Evolutionary conservation across 1,140 invertebrate species (phyloP).

Genomic region (Oncopeltus fasciatus): DNA sequence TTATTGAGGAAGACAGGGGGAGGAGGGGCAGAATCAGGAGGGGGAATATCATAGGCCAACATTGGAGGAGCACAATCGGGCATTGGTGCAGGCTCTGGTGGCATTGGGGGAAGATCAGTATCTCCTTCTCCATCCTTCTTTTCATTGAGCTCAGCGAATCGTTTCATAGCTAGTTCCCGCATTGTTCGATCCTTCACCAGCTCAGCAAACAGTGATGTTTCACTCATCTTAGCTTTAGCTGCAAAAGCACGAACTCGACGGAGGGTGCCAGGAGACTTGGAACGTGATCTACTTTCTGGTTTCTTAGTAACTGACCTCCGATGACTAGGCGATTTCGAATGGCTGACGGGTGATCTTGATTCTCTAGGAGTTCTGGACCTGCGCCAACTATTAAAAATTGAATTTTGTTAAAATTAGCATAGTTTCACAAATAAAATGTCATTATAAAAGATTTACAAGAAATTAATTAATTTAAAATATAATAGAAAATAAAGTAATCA

Average conservation of each 20-base stretch:
- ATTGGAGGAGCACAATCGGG: not conserved
- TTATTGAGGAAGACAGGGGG: not conserved
- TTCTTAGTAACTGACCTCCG: conserved; percentile 1
- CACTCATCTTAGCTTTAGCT: conserved; percentile 51
- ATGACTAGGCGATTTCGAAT: not conserved
- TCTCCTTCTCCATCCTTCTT: conserved; percentile 32
- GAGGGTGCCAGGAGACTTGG: conserved; percentile 19
- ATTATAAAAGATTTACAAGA: too few species aligned
- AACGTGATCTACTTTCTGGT: conserved; percentile 8
- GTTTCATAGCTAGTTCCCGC: conserved; percentile 53
- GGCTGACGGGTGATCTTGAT: not conserved
- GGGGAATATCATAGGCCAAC: too few species aligned
- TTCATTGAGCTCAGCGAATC: conserved; percentile 47
- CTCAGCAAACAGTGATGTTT: conserved; percentile 75
- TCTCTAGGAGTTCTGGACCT: not conserved
- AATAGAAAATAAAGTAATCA: too few species aligned
- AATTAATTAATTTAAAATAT: too few species aligned
- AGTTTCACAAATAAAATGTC: too few species aligned
- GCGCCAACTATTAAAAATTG: conserved; percentile 1
- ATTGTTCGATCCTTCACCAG: conserved; percentile 71
- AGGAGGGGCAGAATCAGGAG: not conserved
- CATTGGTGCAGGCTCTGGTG: not conserved
- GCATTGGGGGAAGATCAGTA: not conserved
- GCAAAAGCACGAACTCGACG: conserved; percentile 22
- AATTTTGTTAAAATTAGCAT: too few species aligned